Conservation (phyloP, 2,888 invertebrate species). For the Anoplius nigerrimus region DNA sequence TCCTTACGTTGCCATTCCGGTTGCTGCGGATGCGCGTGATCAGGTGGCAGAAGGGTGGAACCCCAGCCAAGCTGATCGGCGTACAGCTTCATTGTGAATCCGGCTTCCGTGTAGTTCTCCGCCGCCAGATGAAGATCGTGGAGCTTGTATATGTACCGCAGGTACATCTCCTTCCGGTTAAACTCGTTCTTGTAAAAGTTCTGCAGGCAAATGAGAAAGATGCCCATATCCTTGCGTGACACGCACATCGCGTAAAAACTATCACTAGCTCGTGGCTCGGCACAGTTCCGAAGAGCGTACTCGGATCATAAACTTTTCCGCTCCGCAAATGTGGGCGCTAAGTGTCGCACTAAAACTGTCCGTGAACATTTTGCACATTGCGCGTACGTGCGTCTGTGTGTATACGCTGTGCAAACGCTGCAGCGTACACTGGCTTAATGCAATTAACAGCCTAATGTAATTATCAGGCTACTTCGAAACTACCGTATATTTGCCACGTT, state of each 20-base stretch:
- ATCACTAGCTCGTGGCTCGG: no score
- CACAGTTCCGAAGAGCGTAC: background rate
- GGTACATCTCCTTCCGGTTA: slow-evolving; percentile 95
- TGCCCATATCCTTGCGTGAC: slow-evolving; percentile 45
- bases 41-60: slow-evolving; percentile 80
- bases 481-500: no score
- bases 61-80: slow-evolving; percentile 93
- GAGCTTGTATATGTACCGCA: slow-evolving; percentile 95
- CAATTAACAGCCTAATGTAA: slow-evolving; percentile 20
- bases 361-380: background rate
- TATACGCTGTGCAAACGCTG: no score
- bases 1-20: slow-evolving; percentile 95
- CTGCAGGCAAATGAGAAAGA: slow-evolving; percentile 74
- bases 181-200: slow-evolving; percentile 98
- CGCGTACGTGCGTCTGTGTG: background rate
- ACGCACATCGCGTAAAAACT: background rate
- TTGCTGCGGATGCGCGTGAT: slow-evolving; percentile 84
- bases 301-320: slow-evolving; percentile 21
- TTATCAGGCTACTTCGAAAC: no score
- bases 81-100: slow-evolving; percentile 94
- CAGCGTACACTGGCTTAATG: slow-evolving; percentile 18
- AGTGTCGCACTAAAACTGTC: slow-evolving; percentile 11
- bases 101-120: slow-evolving; percentile 96
- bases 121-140: slow-evolving; percentile 94
- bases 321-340: slow-evolving; percentile 18